Evolutionary conservation across 1,140 invertebrate genomes (phyloP), one percentile per base, ranked within the genome.

Genomic region (Pogonus chalceus): DNA sequence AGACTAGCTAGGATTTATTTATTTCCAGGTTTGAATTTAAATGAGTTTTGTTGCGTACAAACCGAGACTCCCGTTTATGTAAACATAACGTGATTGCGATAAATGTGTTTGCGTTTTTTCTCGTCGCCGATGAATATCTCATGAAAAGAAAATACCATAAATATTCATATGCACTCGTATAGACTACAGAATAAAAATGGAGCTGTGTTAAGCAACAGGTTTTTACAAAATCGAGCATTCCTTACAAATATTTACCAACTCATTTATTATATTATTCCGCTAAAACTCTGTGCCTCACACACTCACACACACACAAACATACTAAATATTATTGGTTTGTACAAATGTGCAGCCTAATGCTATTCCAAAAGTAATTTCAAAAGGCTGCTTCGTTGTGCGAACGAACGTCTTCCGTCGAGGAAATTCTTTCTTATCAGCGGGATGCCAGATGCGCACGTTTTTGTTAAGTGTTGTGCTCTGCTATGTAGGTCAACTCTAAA

Each of bases 71-170:
- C 37, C 37, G 37, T 43, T 43, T 43, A 18, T 18, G 37, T 43
- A 43, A 43, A 43, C 37, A 43, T 43, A 43, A 43, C 9, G 18
- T 43, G 37, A 43, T 43, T 43, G 37, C 37, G 37, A 43, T 43
- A 43, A 43, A 43, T 43, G 37, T 43, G 37, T 43, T 43, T 43
- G 37, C 37, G 9, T 43, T 43, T 43, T 43, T 43, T 43, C 18
- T 18, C 37, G 9, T 18, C 7, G 9, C 18, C 37, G 37, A 43
- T 18, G 37, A 43, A 43, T 43, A 43, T 43, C 37, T 9, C 37
- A 43, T 43, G 37, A 43, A 43, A 43, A 43, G 37, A 18, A 43
- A 43, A 43, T 43, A 43, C 37, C 37, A 43, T 43, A 43, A 43
- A 43, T 43, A 43, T 43, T 43, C 37, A 43, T 43, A 43, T 43